Base-by-base conservation (phyloP, 2,797 vertebrate species). In the Picus viridis region DNA sequence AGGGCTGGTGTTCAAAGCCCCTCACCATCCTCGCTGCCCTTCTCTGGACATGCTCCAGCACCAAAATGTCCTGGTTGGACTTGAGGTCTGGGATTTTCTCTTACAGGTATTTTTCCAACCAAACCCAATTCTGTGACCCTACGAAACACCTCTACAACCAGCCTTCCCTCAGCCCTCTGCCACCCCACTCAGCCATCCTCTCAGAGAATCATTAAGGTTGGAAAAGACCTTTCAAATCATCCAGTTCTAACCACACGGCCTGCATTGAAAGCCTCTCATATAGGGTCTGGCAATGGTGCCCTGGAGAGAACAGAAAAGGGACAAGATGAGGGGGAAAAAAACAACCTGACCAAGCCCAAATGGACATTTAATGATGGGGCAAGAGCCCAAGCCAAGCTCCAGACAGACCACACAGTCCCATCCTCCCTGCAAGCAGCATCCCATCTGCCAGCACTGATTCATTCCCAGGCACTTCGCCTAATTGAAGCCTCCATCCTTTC, bases 61-160 rank as follows among this genome's bases (percentile, higher is more conserved):
- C 49, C 49, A 24, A 22, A 51, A 13, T 24, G 23, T 24, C 49
- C 49, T 51, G 22, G 23, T 13, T 51, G 49, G 12, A 13, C 49
- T 23, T 51, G 12, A 51, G 49, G 22, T 12, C 49, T 51, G 49
- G 49, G 49, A 51, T 18, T 51, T 51, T 6, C 4, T 23, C 49
- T 51, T 11, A 24, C 49, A 51, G 22, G 11, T 51, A 51, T 51
- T 23, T 51, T 51, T 23, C 49, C 49, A 51, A 51, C 22, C 49
- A 51, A 51, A 51, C 23, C 49, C 49, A 23, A 51, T 51, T 18
- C 49, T 51, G 7, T 23, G 22, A 14, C 2, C 27, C 56, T 51
- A 17, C 0, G 2, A 1, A n/a, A 7, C 5, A 29, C 24, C 41
- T 15, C 49, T 8, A 20, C 27, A 14, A 3, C 7, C 4, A 0